Percentiles rank a stretch among this genome's conserved stretches.
These are phyloP conservation scores for Bursaphelenchus mucronatus DNA, from an alignment of 1,140 invertebrate species.

Conservation along the genomic window DNA sequence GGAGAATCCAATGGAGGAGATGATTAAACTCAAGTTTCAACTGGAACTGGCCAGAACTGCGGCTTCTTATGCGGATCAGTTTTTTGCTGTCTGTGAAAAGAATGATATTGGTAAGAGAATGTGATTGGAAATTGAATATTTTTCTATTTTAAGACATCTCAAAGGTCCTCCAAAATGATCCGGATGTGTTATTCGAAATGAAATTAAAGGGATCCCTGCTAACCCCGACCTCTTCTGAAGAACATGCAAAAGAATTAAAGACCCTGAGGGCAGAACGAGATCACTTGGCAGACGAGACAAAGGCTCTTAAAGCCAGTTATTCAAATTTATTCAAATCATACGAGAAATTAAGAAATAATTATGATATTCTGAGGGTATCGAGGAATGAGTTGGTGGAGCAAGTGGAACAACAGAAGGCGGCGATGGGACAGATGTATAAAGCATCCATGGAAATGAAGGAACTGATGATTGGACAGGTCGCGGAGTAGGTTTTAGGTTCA, in stretches of 20 bases:
- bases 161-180: conserved; percentile 19
- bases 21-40: conserved; percentile 5
- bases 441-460: conserved; percentile 3
- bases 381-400: conserved; percentile 5
- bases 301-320: conserved; percentile 15
- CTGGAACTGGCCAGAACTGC: conserved; percentile 7
- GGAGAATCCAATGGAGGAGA: too few relatives aligned
- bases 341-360: conserved; percentile 8
- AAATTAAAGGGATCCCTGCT: conserved; percentile 4
- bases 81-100: conserved; percentile 13
- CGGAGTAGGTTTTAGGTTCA: neutral
- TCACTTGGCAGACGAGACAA: conserved; percentile 12
- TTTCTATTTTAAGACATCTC: neutral
- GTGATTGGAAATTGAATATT: neutral
- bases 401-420: neutral
- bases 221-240: conserved; percentile 11
- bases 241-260: conserved; percentile 19
- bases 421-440: conserved; percentile 11
- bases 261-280: conserved; percentile 12
- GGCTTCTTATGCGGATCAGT: conserved; percentile 8
- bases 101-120: conserved; percentile 11
- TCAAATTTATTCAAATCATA: conserved; percentile 11
- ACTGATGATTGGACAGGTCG: conserved; percentile 9
- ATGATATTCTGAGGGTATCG: neutral
- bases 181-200: conserved; percentile 12